Evolutionary conservation across 2,113 vertebrate species (phyloP).

Genomic region (Pygathrix nemaeus): DNA sequence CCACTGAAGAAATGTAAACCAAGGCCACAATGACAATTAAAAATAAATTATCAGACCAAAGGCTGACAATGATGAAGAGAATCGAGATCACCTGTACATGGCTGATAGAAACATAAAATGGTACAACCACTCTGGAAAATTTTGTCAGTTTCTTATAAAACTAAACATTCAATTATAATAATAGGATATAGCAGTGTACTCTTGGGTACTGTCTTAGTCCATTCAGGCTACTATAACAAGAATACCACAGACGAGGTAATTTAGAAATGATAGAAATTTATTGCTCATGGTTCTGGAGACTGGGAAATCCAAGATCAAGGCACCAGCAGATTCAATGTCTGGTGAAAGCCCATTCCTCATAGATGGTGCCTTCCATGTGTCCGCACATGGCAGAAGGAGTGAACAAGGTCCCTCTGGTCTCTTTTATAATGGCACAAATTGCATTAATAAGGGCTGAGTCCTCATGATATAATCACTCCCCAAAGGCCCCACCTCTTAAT

Average conservation of each 20-base stretch:
- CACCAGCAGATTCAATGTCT: neutral
- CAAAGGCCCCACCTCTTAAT: neutral
- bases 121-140: neutral
- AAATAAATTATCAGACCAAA: neutral
- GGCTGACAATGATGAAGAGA: neutral
- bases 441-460: neutral
- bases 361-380: neutral
- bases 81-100: neutral
- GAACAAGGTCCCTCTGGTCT: neutral
- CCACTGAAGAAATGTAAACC: neutral
- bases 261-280: neutral
- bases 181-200: neutral
- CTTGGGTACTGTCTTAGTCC: neutral
- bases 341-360: neutral
- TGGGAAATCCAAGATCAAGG: neutral
- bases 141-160: neutral
- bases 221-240: neutral
- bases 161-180: neutral
- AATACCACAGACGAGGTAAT: neutral
- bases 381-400: neutral
- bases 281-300: neutral
- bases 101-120: neutral
- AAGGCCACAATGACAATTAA: neutral
- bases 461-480: neutral
- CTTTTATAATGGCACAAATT: neutral